These are phyloP conservation scores for Grallaria varia DNA, from an alignment of 2,113 vertebrate species.

Conservation along the genomic window DNA sequence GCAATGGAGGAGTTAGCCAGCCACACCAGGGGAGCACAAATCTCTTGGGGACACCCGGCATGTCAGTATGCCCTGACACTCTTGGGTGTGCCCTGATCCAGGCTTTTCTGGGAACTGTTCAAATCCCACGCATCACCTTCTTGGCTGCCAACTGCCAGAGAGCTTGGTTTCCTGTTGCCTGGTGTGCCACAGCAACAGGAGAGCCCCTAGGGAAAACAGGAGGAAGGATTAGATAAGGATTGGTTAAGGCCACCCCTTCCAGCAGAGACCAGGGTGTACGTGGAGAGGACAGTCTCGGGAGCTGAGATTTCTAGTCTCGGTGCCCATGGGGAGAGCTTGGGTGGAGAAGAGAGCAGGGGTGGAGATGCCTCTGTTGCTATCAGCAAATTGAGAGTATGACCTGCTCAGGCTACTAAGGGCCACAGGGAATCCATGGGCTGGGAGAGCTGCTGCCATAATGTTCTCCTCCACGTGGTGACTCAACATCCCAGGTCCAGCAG, in stretches of 20 bases:
- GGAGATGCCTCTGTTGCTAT: background rate
- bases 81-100: background rate
- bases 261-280: rapidly evolving
- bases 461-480: rapidly evolving
- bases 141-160: background rate
- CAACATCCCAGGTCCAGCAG: background rate
- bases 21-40: background rate
- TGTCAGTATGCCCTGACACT: background rate
- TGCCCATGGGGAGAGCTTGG: rapidly evolving
- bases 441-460: background rate
- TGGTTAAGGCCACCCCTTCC: background rate
- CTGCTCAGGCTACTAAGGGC: background rate
- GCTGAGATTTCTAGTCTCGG: background rate
- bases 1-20: background rate
- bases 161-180: rapidly evolving
- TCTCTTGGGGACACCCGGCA: background rate
- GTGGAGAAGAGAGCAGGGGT: background rate
- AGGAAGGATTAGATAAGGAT: background rate
- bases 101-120: background rate
- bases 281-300: background rate
- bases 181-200: rapidly evolving
- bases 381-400: rapidly evolving
- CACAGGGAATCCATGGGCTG: background rate
- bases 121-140: background rate
- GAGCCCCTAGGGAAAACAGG: background rate